Evolutionary conservation across 2,113 vertebrate genomes (phyloP).

Genomic region (Lanius ludovicianus): DNA sequence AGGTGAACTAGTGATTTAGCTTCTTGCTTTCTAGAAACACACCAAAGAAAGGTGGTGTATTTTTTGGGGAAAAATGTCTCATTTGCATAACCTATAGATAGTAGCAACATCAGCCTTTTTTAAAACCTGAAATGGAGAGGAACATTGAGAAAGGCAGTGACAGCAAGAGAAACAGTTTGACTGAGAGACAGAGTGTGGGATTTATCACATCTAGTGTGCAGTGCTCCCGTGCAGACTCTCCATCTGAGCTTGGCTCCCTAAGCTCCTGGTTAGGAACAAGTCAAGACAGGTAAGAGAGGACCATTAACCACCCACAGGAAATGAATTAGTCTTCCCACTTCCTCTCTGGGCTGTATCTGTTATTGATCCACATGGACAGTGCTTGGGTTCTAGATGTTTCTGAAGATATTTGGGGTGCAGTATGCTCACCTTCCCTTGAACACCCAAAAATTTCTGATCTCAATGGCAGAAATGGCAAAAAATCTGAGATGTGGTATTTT

Average conservation of each 20-base stretch:
- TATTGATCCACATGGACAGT: background rate
- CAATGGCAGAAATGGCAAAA: background rate
- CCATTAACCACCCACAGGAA: background rate
- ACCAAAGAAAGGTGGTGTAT: background rate
- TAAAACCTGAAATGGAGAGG: background rate
- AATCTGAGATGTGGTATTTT: background rate
- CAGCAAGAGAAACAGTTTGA: background rate
- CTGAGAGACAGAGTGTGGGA: background rate
- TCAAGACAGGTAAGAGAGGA: background rate
- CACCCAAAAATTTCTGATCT: background rate
- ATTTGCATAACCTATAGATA: conserved; percentile 17
- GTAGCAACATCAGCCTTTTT: background rate
- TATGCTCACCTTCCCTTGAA: background rate
- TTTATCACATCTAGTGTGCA: background rate
- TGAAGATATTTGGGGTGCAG: background rate
- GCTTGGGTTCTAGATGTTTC: background rate
- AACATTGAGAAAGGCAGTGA: background rate
- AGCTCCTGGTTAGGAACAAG: background rate
- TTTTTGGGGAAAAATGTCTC: background rate
- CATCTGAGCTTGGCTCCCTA: background rate
- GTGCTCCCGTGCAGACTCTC: background rate
- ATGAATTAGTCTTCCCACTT: background rate
- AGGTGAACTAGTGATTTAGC: background rate
- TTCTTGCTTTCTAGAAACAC: background rate
- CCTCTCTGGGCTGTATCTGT: fast-evolving